Base-by-base conservation (phyloP, 2,113 vertebrate genomes). In the Neofelis nebulosa region DNA sequence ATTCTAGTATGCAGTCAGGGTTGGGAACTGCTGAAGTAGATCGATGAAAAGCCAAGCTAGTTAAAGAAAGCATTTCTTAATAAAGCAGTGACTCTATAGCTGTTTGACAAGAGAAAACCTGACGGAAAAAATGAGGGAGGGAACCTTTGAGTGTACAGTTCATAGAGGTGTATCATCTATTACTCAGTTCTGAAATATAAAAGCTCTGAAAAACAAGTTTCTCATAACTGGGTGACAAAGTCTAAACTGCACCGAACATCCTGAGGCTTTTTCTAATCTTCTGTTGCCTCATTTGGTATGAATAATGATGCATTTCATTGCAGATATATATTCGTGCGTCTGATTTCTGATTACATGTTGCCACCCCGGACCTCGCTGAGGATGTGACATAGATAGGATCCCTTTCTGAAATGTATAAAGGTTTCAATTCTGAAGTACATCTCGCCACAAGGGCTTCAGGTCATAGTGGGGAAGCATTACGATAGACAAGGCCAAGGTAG, bases 21-120 rank as follows among this genome's bases (percentile, higher is more conserved):
- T 85, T 68, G 36, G 65, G 48, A 92, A 80, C 45, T 79, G 41
- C 78, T 73, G 65, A 65, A 50, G 55, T 16, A 66, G 73, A 23
- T 29, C 41, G 21, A 55, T 86, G 74, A 65, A 89, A 96, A 80
- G 18, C 21, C 19, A 78, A 82, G 23, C 92, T 82, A 52, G 65
- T 66, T 88, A 88, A 88, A 81, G 73, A 86, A 68, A 93, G 7
- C 23, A 33, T 91, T 88, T 88, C 87, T 73, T 74, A 80, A 41
- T 31, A 93, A 92, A 41, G 33, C 38, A 78, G 50, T 57, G 45
- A n/a, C 10, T 71, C 25, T n/a, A 48, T n/a, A 90, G 31, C 41
- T 52, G 50, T 27, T 65, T 61, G 80, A 78, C 16, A 63, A 68
- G 18, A 92, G 3, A 15, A 57, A 61, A 68, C 31, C 19, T 36